phyloP scores from a whole-genome alignment of 2,797 vertebrate genomes.

The Orestias chungarensis region DNA sequence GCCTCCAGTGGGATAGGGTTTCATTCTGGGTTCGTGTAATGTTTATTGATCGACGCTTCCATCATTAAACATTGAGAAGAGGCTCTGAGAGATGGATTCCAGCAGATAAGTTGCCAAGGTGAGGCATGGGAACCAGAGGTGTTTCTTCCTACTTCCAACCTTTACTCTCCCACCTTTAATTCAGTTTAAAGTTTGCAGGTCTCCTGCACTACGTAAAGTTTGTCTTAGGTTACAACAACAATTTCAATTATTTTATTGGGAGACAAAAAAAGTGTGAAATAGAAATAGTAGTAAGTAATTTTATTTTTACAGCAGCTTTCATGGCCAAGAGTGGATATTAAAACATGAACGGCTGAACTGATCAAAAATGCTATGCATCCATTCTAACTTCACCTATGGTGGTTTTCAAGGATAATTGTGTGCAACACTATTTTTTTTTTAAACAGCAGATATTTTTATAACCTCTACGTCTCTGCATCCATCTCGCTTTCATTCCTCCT shows the following conservation, averaged over 20 bases:
- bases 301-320: not conserved
- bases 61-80: constrained; percentile 77
- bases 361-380: not conserved
- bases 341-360: not conserved
- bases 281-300: not conserved
- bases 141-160: constrained; percentile 15
- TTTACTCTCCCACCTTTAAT: not conserved
- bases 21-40: constrained; percentile 60
- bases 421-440: not conserved
- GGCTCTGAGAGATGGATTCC: constrained; percentile 45
- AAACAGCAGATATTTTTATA: constrained; percentile 6
- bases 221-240: not conserved
- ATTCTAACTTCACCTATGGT: not conserved
- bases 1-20: constrained; percentile 61
- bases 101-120: constrained; percentile 51
- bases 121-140: constrained; percentile 46
- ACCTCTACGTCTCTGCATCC: not conserved
- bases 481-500: not conserved
- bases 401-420: not conserved
- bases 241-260: no score
- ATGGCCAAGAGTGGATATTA: not conserved
- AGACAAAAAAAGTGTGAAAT: not conserved
- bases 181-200: no score
- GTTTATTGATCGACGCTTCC: constrained; percentile 73
- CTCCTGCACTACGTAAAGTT: no score